Evolutionary conservation across 2,797 vertebrate species (phyloP), one percentile per base, ranked within the genome.

Genomic region (Megalops cyprinoides): DNA sequence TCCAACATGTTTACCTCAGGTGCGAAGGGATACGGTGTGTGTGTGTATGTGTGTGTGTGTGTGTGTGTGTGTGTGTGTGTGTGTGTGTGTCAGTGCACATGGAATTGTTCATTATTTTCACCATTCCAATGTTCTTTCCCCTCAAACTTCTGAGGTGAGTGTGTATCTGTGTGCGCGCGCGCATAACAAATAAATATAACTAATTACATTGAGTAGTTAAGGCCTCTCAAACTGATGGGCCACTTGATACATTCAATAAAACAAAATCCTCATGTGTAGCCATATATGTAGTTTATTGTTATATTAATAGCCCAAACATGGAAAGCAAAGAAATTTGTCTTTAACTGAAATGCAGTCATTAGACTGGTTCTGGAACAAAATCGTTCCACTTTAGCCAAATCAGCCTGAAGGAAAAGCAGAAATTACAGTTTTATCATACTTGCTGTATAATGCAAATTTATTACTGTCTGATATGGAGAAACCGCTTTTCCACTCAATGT

Each of bases 1-100:
- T 95, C 95, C 94, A 93, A 91, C 92, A 93, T 96, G 96, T 98
- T 97, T 97, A 92, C 91, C 92, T 86, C 87, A 82, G 91, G 94
- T 91, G 92, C 90, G 89, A 81, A 84, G 89, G 90, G 91, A 92
- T 88, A 92, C 89, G 93, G 94, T 93, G 92, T 93, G 94, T n/a
- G n/a, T n/a, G n/a, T n/a, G n/a, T n/a, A n/a, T n/a, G n/a, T n/a
- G n/a, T n/a, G n/a, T n/a, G n/a, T n/a, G n/a, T n/a, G n/a, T n/a
- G n/a, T n/a, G n/a, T n/a, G n/a, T n/a, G n/a, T n/a, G n/a, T n/a
- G n/a, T n/a, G n/a, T n/a, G n/a, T n/a, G n/a, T n/a, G n/a, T n/a
- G n/a, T n/a, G n/a, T n/a, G n/a, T n/a, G n/a, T n/a, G n/a, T n/a
- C n/a, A n/a, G n/a, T n/a, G n/a, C n/a, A n/a, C n/a, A n/a, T n/a